A percentile compares a stretch with the other conserved stretches of the same genome.
These are phyloP conservation scores for Metopolophium dirhodum DNA, from an alignment of 1,140 invertebrate genomes.

Conservation along the genomic window DNA sequence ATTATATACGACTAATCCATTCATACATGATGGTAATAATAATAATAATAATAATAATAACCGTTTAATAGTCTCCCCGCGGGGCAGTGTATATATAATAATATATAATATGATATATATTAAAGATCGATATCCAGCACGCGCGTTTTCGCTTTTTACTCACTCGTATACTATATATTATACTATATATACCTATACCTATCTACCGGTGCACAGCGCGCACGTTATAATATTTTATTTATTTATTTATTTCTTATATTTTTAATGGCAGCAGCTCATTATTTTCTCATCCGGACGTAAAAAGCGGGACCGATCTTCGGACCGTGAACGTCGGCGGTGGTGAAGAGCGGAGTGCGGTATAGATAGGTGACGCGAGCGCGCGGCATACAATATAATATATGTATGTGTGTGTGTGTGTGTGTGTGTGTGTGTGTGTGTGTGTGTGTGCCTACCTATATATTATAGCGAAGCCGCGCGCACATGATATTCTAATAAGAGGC, in stretches of 20 bases:
- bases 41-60: conserved; percentile 22
- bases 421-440: not conserved
- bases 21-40: not conserved
- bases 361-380: not conserved
- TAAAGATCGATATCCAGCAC: conserved; percentile 17
- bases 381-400: not conserved
- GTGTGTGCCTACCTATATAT: not conserved
- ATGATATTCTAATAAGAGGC: conserved; percentile 31
- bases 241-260: not conserved
- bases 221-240: conserved; percentile 25
- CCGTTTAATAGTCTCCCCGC: conserved; percentile 23
- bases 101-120: not conserved
- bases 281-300: conserved; percentile 40
- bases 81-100: conserved; percentile 3
- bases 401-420: no score
- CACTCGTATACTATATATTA: not conserved
- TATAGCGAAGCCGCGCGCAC: not conserved
- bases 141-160: conserved; percentile 29
- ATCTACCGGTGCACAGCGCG: not conserved
- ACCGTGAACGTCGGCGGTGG: not conserved
- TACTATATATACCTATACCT: not conserved
- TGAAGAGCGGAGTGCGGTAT: not conserved
- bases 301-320: conserved; percentile 25
- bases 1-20: not conserved
- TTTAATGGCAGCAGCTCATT: conserved; percentile 32